phyloP scores from a whole-genome alignment of 2,113 vertebrate genomes.

The Pogonocichla stellata region DNA sequence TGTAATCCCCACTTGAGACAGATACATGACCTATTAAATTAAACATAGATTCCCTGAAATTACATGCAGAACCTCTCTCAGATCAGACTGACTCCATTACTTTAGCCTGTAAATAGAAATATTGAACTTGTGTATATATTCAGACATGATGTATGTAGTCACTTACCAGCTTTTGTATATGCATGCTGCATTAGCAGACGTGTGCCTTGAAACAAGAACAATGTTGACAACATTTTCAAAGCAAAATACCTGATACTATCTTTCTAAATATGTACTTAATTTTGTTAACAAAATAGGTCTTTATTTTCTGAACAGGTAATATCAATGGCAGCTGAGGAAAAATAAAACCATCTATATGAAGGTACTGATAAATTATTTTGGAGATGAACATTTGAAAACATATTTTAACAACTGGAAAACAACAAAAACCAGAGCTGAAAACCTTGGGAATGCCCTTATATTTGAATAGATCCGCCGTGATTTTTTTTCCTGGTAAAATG shows the following conservation, averaged over 20 bases:
- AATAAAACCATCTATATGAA: background rate
- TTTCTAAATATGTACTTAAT: background rate
- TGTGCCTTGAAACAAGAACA: background rate
- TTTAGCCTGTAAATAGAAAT: constrained; percentile 58
- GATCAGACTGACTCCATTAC: constrained; percentile 37
- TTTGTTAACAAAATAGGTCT: background rate
- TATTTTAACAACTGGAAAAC: background rate
- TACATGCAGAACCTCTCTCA: constrained; percentile 39
- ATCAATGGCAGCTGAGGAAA: background rate
- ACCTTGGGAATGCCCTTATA: background rate
- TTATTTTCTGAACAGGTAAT: background rate
- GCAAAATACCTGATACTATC: background rate
- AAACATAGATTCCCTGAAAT: constrained; percentile 65
- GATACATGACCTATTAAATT: constrained; percentile 69
- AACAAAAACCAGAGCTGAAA: background rate
- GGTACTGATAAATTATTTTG: background rate
- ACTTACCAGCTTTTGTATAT: constrained; percentile 22
- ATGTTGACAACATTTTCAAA: background rate
- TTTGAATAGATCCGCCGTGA: background rate
- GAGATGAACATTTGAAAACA: background rate
- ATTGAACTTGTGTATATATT: constrained; percentile 36
- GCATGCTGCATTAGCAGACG: background rate
- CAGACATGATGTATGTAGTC: constrained; percentile 3
- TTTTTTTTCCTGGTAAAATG: background rate
- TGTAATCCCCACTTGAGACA: constrained; percentile 63